These are phyloP conservation scores for Aphodius sticticus DNA, from an alignment of 2,888 invertebrate species.

Conservation along the genomic window DNA sequence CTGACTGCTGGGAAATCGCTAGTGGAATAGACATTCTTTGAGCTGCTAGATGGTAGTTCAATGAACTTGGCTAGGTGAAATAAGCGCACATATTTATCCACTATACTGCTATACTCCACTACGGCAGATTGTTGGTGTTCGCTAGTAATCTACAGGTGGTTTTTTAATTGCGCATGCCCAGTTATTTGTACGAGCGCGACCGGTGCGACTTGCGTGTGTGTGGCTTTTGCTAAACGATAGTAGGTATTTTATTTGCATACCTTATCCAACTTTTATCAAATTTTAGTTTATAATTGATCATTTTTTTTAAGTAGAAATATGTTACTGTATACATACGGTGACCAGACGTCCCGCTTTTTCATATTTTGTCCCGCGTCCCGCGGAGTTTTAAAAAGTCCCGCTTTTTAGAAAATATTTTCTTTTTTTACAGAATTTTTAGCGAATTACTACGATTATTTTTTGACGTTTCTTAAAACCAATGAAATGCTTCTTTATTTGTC, in stretches of 20 bases:
- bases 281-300: too few relatives aligned
- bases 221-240: too few relatives aligned
- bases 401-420: too few relatives aligned
- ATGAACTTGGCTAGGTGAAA: slow-evolving; percentile 44
- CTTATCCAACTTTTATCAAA: not conserved
- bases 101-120: not conserved
- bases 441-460: too few relatives aligned
- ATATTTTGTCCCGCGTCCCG: too few relatives aligned
- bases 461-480: too few relatives aligned
- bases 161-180: slow-evolving; percentile 40
- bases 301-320: too few relatives aligned
- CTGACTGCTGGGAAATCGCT: not conserved
- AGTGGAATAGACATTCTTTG: not conserved
- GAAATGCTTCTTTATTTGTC: too few relatives aligned
- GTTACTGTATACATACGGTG: too few relatives aligned
- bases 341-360: too few relatives aligned
- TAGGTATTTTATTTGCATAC: not conserved
- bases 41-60: slow-evolving; percentile 37
- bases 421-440: too few relatives aligned
- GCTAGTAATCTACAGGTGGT: slow-evolving; percentile 42
- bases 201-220: not conserved
- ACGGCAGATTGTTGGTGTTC: not conserved
- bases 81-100: slow-evolving; percentile 38
- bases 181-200: not conserved
- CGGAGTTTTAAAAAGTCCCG: too few relatives aligned